phyloP scores from a whole-genome alignment of 1,140 invertebrate genomes.

The Hycleus cichorii region DNA sequence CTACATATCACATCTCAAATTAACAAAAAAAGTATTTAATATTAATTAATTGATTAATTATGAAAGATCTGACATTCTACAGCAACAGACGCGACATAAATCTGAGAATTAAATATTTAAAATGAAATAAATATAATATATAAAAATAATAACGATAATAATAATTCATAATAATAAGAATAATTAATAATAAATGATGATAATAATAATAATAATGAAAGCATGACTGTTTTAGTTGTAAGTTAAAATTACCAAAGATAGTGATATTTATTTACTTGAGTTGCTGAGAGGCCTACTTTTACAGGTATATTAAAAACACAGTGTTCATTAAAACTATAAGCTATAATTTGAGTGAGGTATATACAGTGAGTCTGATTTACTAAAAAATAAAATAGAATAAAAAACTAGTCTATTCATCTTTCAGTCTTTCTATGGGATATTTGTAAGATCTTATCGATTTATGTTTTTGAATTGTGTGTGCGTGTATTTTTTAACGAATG shows the following conservation, averaged over 20 bases:
- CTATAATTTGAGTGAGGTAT: constrained; percentile 8
- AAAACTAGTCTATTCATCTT: constrained; percentile 21
- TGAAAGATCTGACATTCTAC: constrained; percentile 17
- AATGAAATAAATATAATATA: not conserved
- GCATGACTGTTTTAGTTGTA: constrained; percentile 19
- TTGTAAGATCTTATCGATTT: constrained; percentile 13
- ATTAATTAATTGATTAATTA: not conserved
- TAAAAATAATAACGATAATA: too few species aligned
- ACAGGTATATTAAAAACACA: constrained; percentile 9
- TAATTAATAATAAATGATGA: too few species aligned
- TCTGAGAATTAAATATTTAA: constrained; percentile 1
- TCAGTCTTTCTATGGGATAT: constrained; percentile 11
- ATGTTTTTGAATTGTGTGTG: not conserved
- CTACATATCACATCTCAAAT: constrained; percentile 23
- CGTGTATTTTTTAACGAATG: constrained; percentile 15
- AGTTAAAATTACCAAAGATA: constrained; percentile 35
- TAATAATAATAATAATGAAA: not conserved
- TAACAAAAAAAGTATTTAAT: constrained; percentile 12
- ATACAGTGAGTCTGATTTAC: constrained; percentile 10
- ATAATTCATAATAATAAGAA: not conserved
- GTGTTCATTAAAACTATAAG: constrained; percentile 20
- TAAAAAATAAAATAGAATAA: not conserved
- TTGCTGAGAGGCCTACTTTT: constrained; percentile 13
- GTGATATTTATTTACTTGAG: constrained; percentile 20
- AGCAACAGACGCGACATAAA: constrained; percentile 12